A percentile compares a stretch with the other conserved stretches of the same genome.
These are phyloP conservation scores for Drosophila azteca DNA, from an alignment of 1,140 invertebrate species.

Conservation along the genomic window DNA sequence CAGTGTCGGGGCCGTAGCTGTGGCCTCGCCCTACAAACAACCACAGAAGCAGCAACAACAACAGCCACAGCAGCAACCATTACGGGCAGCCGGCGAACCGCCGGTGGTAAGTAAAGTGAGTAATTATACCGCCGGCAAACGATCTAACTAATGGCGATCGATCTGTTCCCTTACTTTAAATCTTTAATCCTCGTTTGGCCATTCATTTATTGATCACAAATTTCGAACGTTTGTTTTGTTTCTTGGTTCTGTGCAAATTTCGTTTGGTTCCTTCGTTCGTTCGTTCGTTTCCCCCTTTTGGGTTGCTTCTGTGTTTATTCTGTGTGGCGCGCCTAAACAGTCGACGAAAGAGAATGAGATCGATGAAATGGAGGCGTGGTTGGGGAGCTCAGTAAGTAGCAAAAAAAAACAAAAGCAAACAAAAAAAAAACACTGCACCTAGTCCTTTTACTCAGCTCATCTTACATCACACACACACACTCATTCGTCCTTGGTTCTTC, in stretches of 20 bases:
- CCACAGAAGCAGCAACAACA: constrained; percentile 14
- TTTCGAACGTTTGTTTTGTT: constrained; percentile 39
- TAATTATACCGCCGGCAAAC: constrained; percentile 40
- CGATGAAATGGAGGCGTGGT: constrained; percentile 97
- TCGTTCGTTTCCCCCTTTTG: constrained; percentile 30
- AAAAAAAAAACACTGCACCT: constrained; percentile 26
- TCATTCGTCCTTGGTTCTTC: constrained; percentile 49
- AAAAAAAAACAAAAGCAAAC: constrained; percentile 10
- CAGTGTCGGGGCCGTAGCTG: constrained; percentile 47
- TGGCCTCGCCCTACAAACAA: constrained; percentile 68
- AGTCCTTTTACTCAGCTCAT: constrained; percentile 24
- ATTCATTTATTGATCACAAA: constrained; percentile 38
- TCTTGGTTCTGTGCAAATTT: constrained; percentile 55
- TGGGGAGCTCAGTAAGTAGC: constrained; percentile 88
- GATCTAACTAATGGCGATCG: constrained; percentile 67
- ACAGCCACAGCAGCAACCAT: constrained; percentile 19
- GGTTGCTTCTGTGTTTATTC: constrained; percentile 43
- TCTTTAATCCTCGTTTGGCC: constrained; percentile 30
- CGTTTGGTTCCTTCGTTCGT: constrained; percentile 38
- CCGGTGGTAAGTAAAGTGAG: constrained; percentile 83
- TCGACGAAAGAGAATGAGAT: constrained; percentile 94
- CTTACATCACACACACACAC: constrained; percentile 16
- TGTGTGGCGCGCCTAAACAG: constrained; percentile 52
- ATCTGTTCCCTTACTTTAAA: constrained; percentile 42
- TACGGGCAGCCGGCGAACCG: constrained; percentile 67